Percentiles rank a stretch among this genome's conserved stretches.
Evolutionary conservation across 2,113 vertebrate genomes (phyloP).

Genomic region (Turdus rufiventris): DNA sequence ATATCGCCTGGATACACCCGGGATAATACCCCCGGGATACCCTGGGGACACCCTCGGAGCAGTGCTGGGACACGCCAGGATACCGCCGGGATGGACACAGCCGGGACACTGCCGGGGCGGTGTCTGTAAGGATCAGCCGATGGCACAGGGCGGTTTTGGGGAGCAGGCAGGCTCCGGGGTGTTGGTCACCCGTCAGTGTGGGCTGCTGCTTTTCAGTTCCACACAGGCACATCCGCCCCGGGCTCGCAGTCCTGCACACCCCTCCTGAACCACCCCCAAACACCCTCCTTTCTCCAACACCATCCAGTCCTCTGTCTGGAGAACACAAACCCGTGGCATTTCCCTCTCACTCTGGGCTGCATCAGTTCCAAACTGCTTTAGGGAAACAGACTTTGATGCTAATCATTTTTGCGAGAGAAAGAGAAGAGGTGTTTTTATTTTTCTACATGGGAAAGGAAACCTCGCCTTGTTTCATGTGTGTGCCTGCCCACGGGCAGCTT

Average conservation of each 20-base stretch:
- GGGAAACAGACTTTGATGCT: not conserved
- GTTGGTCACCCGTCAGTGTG: fast-evolving
- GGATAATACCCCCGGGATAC: not conserved
- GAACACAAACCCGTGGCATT: fast-evolving
- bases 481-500: not conserved
- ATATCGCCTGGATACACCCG: fast-evolving
- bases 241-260: fast-evolving
- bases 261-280: not conserved
- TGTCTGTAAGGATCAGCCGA: not conserved
- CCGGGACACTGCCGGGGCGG: not conserved
- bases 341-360: not conserved
- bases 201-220: not conserved
- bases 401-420: not conserved
- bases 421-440: not conserved
- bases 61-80: not conserved
- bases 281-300: not conserved
- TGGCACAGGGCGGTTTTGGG: fast-evolving
- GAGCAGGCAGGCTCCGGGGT: not conserved
- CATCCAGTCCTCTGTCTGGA: fast-evolving
- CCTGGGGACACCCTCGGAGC: too few species aligned
- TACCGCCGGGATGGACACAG: too few species aligned
- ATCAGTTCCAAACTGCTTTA: not conserved
- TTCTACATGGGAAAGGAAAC: not conserved
- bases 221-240: fast-evolving
- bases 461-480: not conserved